These are phyloP conservation scores for Notoglanidium macrostoma DNA, from an alignment of 2,797 vertebrate genomes.

Conservation along the genomic window DNA sequence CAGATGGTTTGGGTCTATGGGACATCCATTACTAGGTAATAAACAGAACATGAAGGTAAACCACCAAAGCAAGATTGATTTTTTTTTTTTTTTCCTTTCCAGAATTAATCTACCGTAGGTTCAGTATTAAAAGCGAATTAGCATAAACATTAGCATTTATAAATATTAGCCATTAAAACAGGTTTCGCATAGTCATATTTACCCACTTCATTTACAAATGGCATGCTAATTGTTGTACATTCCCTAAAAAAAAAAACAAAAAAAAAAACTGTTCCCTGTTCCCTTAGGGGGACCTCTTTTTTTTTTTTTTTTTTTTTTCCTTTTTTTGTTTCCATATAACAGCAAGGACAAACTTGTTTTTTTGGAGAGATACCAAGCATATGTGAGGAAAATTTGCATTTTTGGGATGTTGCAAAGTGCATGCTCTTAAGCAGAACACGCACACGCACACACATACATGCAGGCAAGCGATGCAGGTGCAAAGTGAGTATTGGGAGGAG, in stretches of 20 bases:
- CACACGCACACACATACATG: slow-evolving; percentile 25
- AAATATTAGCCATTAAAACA: slow-evolving; percentile 42
- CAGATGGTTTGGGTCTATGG: slow-evolving; percentile 1
- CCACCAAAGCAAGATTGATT: background rate
- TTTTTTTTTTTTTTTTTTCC: background rate
- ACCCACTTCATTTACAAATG: slow-evolving; percentile 46
- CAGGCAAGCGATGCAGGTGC: background rate
- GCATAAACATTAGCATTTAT: slow-evolving; percentile 51
- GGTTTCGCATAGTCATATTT: slow-evolving; percentile 43
- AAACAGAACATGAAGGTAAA: slow-evolving; percentile 9
- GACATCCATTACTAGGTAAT: slow-evolving; percentile 14
- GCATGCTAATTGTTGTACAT: slow-evolving; percentile 38
- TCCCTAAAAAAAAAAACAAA: too few species aligned
- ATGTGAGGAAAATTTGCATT: slow-evolving; percentile 16
- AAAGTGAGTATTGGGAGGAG: slow-evolving; percentile 4
- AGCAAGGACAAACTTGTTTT: slow-evolving; percentile 43
- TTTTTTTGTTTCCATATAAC: background rate
- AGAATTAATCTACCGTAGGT: slow-evolving; percentile 8
- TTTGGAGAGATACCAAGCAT: slow-evolving; percentile 2
- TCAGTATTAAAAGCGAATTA: slow-evolving; percentile 22
- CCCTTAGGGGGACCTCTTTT: slow-evolving; percentile 33
- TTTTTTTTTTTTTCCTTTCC: background rate
- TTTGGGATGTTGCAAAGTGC: slow-evolving; percentile 49
- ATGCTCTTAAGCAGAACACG: slow-evolving; percentile 35
- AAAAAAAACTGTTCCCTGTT: too few species aligned